Evolutionary conservation across 2,888 invertebrate species (phyloP), one percentile per base, ranked within the genome.

Genomic region (Lepidochrysops patricia): DNA sequence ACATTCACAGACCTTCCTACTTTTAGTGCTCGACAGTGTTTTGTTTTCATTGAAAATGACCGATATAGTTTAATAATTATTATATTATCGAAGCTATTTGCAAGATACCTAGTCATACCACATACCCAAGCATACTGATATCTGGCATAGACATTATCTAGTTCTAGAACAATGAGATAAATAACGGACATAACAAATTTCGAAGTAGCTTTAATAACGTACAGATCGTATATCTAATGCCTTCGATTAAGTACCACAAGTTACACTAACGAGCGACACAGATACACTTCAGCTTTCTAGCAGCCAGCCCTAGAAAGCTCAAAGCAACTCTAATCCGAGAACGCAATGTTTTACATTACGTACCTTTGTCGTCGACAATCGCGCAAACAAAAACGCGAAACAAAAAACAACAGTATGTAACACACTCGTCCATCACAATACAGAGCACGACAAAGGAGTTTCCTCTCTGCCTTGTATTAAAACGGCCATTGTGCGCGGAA

Each of bases 381-480:
- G 77, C 71, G 75, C 75, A 79, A 77, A 84, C 84, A 84, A 84
- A 79, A 68, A 67, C 63, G 67, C 61, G 68, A 77, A 72, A 74
- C 73, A 73, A 73, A 72, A 73, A 74, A 75, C 74, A 77, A 79
- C 79, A 76, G 75, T 77, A 80, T 81, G 80, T 79, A 72, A 78
- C 75, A 83, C 80, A 85, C 80, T 82, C 84, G 81, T 74, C 78
- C 76, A 77, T 76, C 74, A 85, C 87, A 85, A 87, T 85, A 76
- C 80, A 64, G 64, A 63, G 57, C 65, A 70, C 70, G 79, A 88
- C 87, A 89, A 88, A 82, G 79, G 79, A 80, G 73, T 80, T 80
- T 82, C 84, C 84, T 87, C 84, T 86, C 83, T 74, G 76, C 84
- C 79, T 87, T 82, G 88, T 89, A 87, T 86, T 87, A 89, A 84